Percentiles rank a stretch among this genome's conserved stretches.
Evolutionary conservation across 2,888 invertebrate species (phyloP).

Genomic region (Agonopterix subpropinquella): DNA sequence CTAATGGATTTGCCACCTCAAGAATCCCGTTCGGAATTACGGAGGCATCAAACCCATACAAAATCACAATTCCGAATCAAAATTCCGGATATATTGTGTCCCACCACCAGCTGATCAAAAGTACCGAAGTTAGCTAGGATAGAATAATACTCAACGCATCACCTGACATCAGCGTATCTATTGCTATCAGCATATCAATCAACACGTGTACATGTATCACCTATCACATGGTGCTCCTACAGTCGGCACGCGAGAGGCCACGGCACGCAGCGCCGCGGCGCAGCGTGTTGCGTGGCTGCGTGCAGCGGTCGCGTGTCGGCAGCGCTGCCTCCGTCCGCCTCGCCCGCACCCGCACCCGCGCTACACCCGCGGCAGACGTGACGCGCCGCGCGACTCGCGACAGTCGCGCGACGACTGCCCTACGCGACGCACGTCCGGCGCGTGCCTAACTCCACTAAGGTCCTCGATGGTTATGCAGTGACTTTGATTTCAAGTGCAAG

Average conservation of each 20-base stretch:
- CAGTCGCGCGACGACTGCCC: conserved; percentile 60
- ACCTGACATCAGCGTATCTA: too few relatives aligned
- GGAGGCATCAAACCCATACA: too few relatives aligned
- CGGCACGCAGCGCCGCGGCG: conserved; percentile 50
- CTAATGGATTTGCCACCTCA: too few relatives aligned
- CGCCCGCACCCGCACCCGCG: conserved; percentile 5
- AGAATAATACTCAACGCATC: too few relatives aligned
- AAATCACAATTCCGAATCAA: too few relatives aligned
- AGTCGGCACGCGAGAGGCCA: not conserved
- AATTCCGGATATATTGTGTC: too few relatives aligned
- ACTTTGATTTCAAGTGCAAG: conserved; percentile 25
- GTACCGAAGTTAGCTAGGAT: too few relatives aligned
- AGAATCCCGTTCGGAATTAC: too few relatives aligned
- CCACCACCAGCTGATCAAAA: too few relatives aligned
- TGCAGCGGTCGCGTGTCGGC: conserved; percentile 55
- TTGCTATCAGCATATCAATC: too few relatives aligned
- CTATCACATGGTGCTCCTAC: not conserved
- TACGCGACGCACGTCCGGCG: conserved; percentile 28
- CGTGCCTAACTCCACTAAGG: not conserved
- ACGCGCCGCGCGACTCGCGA: conserved; percentile 22
- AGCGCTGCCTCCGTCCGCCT: conserved; percentile 8
- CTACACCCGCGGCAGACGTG: not conserved
- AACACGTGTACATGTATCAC: too few relatives aligned
- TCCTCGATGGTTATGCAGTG: conserved; percentile 25
- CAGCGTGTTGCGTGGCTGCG: conserved; percentile 28